phyloP scores from a whole-genome alignment of 2,797 vertebrate genomes.

The Kryptolebias ocellatus region DNA sequence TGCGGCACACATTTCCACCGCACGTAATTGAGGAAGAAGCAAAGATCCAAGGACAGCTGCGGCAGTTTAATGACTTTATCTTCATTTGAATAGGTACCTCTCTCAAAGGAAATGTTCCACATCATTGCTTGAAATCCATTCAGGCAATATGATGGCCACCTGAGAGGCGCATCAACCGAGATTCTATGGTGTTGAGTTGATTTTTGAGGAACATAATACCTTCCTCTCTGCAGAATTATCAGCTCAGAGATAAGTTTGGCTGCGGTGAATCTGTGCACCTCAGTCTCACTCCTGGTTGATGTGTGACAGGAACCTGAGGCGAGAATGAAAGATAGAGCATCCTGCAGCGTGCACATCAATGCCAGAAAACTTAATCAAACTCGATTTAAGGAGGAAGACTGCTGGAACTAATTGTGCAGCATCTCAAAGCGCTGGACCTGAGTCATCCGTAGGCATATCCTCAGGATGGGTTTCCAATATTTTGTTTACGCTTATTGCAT shows the following conservation, averaged over 20 bases:
- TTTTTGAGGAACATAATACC: constrained; percentile 63
- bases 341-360: constrained; percentile 42
- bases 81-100: constrained; percentile 63
- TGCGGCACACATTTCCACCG: constrained; percentile 47
- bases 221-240: constrained; percentile 56
- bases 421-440: constrained; percentile 51
- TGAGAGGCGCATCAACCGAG: constrained; percentile 57
- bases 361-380: constrained; percentile 61
- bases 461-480: constrained; percentile 32
- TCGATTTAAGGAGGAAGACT: constrained; percentile 46
- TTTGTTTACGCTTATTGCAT: constrained; percentile 21
- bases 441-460: constrained; percentile 44
- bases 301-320: constrained; percentile 63
- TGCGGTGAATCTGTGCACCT: constrained; percentile 48
- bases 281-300: constrained; percentile 44
- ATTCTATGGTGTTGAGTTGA: constrained; percentile 58
- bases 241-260: constrained; percentile 65
- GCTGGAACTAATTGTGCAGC: constrained; percentile 57
- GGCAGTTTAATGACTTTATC: constrained; percentile 70
- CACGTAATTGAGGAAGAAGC: constrained; percentile 52
- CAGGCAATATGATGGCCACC: constrained; percentile 67
- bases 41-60: constrained; percentile 67
- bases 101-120: constrained; percentile 68
- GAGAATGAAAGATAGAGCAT: constrained; percentile 46
- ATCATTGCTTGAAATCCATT: constrained; percentile 69